Evolutionary conservation across 1,140 invertebrate species (phyloP).

Genomic region (Thalassaphorura encarpata): DNA sequence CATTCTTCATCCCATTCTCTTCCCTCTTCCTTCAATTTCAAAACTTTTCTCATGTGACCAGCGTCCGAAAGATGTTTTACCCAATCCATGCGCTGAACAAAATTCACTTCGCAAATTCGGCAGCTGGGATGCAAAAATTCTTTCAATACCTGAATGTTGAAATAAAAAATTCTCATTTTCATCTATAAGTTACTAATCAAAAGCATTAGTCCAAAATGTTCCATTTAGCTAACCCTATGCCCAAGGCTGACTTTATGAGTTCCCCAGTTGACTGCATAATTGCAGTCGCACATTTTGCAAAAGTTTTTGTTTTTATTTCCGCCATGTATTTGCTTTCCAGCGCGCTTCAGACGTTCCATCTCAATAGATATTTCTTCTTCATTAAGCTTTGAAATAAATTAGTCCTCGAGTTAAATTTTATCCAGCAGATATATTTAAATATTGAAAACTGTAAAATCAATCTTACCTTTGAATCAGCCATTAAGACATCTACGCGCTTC

Average conservation of each 20-base stretch:
- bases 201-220: not conserved
- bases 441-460: not conserved
- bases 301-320: slow-evolving; percentile 21
- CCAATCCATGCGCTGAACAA: slow-evolving; percentile 31
- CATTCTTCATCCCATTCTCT: slow-evolving; percentile 1
- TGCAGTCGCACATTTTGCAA: slow-evolving; percentile 33
- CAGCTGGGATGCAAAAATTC: slow-evolving; percentile 31
- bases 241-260: slow-evolving; percentile 27
- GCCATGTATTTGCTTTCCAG: slow-evolving; percentile 18
- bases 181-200: too few species aligned
- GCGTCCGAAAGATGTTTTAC: slow-evolving; percentile 20
- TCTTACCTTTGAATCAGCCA: slow-evolving; percentile 28
- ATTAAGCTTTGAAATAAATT: not conserved
- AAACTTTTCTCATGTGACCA: slow-evolving; percentile 15
- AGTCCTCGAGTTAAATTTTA: not conserved
- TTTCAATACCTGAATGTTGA: slow-evolving; percentile 24
- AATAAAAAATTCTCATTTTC: not conserved
- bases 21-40: slow-evolving; percentile 17
- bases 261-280: slow-evolving; percentile 29
- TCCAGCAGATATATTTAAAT: not conserved
- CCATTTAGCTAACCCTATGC: slow-evolving; percentile 24
- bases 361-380: slow-evolving; percentile 31
- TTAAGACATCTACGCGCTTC: slow-evolving; percentile 28
- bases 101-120: slow-evolving; percentile 18
- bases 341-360: slow-evolving; percentile 24